A percentile compares a stretch with the other conserved stretches of the same genome.
Conservation (phyloP, 1,140 invertebrate genomes). For the Hylaeus volcanicus region DNA sequence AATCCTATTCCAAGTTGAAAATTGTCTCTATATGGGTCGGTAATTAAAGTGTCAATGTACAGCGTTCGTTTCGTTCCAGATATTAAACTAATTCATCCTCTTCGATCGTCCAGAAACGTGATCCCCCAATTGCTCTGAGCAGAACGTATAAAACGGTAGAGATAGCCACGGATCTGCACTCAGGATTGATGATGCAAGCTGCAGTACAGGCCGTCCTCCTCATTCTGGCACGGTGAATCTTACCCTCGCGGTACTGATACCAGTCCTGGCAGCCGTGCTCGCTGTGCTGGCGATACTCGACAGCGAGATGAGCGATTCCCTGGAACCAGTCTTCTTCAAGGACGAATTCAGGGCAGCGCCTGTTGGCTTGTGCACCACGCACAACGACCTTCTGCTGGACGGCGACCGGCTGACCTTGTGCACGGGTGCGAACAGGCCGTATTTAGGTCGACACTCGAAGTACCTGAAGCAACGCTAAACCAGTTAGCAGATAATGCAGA, state of each 20-base stretch:
- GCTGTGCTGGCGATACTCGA: conserved; percentile 86
- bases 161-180: conserved; percentile 14
- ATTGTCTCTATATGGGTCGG: no score
- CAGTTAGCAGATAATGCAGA: conserved; percentile 8
- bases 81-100: neutral
- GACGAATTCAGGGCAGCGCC: conserved; percentile 80
- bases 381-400: conserved; percentile 85
- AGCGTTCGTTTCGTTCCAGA: neutral
- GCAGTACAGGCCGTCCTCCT: conserved; percentile 40
- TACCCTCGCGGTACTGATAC: conserved; percentile 84
- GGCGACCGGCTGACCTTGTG: conserved; percentile 92
- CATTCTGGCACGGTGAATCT: conserved; percentile 81
- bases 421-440: conserved; percentile 95
- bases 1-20: no score
- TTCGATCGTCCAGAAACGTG: neutral
- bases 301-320: conserved; percentile 91
- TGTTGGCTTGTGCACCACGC: conserved; percentile 83
- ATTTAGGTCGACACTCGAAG: conserved; percentile 94
- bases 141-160: neutral
- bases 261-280: conserved; percentile 63
- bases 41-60: neutral
- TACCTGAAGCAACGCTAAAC: conserved; percentile 85
- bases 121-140: conserved; percentile 15
- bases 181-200: conserved; percentile 16
- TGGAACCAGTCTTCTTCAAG: conserved; percentile 88